A percentile compares a stretch with the other conserved stretches of the same genome.
Conservation (phyloP, 1,140 invertebrate genomes). For the Camponotus vicinus region DNA sequence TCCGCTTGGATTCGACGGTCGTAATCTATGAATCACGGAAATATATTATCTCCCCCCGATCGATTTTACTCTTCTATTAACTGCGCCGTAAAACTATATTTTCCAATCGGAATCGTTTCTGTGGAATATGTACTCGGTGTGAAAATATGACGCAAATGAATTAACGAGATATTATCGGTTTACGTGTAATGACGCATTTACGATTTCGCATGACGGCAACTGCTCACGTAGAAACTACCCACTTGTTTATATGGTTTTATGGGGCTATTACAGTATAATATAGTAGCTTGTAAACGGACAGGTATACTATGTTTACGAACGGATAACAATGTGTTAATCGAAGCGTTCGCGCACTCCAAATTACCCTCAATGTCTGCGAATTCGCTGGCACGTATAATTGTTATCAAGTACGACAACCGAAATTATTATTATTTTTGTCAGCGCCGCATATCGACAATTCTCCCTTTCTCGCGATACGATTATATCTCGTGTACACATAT, state of each 20-base stretch:
- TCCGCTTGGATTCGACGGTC: not conserved
- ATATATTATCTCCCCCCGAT: not conserved
- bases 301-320: slow-evolving; percentile 47
- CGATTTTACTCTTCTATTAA: slow-evolving; percentile 15
- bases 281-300: slow-evolving; percentile 41
- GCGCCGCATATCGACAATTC: slow-evolving; percentile 5
- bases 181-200: slow-evolving; percentile 48
- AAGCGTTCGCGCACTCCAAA: slow-evolving; percentile 44
- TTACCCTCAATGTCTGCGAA: slow-evolving; percentile 45
- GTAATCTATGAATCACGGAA: not conserved
- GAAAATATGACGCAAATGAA: slow-evolving; percentile 2
- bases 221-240: slow-evolving; percentile 50
- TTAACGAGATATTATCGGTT: slow-evolving; percentile 46
- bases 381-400: slow-evolving; percentile 37
- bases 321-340: slow-evolving; percentile 56
- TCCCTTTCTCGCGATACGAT: slow-evolving; percentile 15
- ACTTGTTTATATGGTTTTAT: slow-evolving; percentile 56
- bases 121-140: no score
- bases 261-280: slow-evolving; percentile 51
- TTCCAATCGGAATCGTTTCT: slow-evolving; percentile 1
- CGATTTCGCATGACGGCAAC: slow-evolving; percentile 50
- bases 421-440: slow-evolving; percentile 55
- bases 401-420: slow-evolving; percentile 51
- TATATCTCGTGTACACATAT: slow-evolving; percentile 20
- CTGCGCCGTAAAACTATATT: not conserved